Evolutionary conservation across 2,888 invertebrate genomes (phyloP).

Genomic region (Diploptera punctata): DNA sequence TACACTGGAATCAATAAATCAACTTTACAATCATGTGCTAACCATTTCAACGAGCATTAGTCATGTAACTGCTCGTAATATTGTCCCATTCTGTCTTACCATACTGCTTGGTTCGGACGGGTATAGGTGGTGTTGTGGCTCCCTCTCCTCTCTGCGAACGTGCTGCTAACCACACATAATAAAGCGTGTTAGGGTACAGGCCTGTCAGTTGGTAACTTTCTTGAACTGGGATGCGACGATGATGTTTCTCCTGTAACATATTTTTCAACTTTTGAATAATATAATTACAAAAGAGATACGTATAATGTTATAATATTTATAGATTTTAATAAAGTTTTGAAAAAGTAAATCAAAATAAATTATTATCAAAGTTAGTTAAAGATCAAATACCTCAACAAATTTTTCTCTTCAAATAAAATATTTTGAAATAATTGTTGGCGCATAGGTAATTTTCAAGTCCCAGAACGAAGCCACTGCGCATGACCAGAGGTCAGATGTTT

Average conservation of each 20-base stretch:
- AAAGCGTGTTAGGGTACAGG: conserved; percentile 94
- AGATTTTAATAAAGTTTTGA: too few species aligned
- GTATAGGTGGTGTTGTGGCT: conserved; percentile 92
- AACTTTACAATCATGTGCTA: conserved; percentile 16
- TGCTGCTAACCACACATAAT: conserved; percentile 97
- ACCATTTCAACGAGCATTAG: conserved; percentile 10
- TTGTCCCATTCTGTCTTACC: conserved; percentile 72
- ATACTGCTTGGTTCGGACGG: conserved; percentile 96
- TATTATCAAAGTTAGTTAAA: too few species aligned
- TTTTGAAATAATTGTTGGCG: too few species aligned
- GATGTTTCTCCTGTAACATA: conserved; percentile 71
- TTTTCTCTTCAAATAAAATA: too few species aligned
- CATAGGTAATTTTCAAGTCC: too few species aligned
- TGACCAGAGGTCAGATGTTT: too few species aligned
- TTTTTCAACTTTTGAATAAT: too few species aligned
- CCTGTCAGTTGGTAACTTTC: conserved; percentile 88
- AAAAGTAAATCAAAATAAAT: too few species aligned
- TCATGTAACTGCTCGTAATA: background rate
- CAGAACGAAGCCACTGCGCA: too few species aligned
- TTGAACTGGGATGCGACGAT: conserved; percentile 80
- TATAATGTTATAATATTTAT: too few species aligned
- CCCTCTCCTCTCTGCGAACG: conserved; percentile 93
- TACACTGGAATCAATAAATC: background rate
- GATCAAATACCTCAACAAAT: too few species aligned
- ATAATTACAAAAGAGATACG: too few species aligned